Percentiles rank a stretch among this genome's conserved stretches.
These are phyloP conservation scores for Teleogryllus oceanicus DNA, from an alignment of 2,888 invertebrate species.

Conservation along the genomic window DNA sequence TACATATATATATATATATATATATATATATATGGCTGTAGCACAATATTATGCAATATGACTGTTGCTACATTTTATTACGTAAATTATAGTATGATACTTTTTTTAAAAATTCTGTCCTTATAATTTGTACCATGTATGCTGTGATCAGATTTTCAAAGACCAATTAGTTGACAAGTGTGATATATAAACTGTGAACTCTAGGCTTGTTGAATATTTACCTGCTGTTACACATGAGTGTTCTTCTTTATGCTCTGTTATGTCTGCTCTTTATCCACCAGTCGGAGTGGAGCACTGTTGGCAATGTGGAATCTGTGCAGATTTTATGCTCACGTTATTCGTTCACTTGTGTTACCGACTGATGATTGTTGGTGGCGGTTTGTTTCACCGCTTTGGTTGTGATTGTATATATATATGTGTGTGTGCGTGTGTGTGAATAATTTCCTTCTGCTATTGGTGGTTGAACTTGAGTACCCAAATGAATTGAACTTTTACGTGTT, in stretches of 20 bases:
- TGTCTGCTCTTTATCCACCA: constrained; percentile 18
- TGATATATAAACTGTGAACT: constrained; percentile 18
- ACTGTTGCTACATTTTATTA: constrained; percentile 11
- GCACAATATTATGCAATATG: constrained; percentile 12
- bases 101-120: constrained; percentile 3
- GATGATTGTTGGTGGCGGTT: not conserved
- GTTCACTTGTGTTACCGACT: not conserved
- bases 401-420: not conserved
- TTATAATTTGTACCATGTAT: constrained; percentile 18
- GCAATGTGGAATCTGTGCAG: not conserved
- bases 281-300: not conserved
- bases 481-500: not conserved
- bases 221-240: not conserved
- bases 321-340: not conserved
- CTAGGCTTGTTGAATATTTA: constrained; percentile 1
- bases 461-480: not conserved
- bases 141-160: constrained; percentile 4
- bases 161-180: constrained; percentile 10
- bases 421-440: not conserved
- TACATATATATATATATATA: not conserved
- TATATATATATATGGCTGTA: not conserved
- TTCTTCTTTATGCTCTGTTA: not conserved
- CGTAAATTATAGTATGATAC: constrained; percentile 18
- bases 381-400: constrained; percentile 18
- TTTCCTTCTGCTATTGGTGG: not conserved